Base-by-base conservation (phyloP, 2,113 vertebrate species). In the Pelodiscus sinensis region DNA sequence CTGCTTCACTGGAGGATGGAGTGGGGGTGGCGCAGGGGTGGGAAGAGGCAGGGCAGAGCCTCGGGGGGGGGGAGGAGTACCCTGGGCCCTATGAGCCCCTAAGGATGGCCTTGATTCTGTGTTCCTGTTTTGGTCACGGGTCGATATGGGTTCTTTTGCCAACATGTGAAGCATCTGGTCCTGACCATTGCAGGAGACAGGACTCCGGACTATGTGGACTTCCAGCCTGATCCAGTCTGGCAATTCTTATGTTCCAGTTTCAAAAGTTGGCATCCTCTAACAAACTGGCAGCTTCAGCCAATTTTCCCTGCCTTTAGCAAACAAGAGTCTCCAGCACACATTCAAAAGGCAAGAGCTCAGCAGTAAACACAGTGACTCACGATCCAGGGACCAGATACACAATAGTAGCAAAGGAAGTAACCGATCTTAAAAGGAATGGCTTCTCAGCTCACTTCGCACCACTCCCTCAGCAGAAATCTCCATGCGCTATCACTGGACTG, bases 81-180 rank as follows among this genome's bases (percentile, higher is more conserved):
- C 44, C 44, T 44, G 44, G 44, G 44, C 44, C 44, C 6, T 6
- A 44, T 44, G 44, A 44, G 7, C 44, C 44, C 44, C 44, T 44
- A 44, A 44, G 44, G 44, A 44, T 44, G 44, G 44, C 44, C 44
- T 6, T 44, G 44, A 44, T 44, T 44, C 44, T 44, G 44, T 55
- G 62, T 91, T 93, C 96, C 94, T 95, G 92, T 92, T 96, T 93
- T 79, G 95, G 89, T 88, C 86, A 86, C 94, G 71, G 89, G 51
- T 29, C 27, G 25, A 83, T 94, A 82, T 83, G 75, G 55, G 82
- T 90, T 93, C 87, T 93, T 25, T 21, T 0, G 1, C 29, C 91
- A 84, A 79, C 87, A 88, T 96, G 86, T 94, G 88, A 95, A 96
- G 91, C 79, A 95, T 31, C 82, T 0, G 14, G 90, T 94, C 92